Base-by-base conservation (phyloP, 1,140 invertebrate genomes). In the Drosophila paulistorum region DNA sequence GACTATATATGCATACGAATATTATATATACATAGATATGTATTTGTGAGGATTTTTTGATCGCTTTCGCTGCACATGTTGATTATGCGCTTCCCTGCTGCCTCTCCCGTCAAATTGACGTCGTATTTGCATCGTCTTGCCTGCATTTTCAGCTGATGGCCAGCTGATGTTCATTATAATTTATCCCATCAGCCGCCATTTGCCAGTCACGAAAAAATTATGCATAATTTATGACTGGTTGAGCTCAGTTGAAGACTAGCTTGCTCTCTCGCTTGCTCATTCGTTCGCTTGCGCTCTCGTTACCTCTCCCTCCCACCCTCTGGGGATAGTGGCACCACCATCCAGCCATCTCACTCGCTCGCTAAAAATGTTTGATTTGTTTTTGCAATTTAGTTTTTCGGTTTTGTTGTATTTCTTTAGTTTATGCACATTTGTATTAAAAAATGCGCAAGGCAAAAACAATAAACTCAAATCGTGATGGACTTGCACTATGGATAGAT, bases 211-310 rank as follows among this genome's bases (percentile, higher is more conserved):
- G 74, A 77, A 72, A 78, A 86, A 80, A 74, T 87, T 87, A 68
- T 85, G 82, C 82, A 85, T 85, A 85, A 85, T 85, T 85, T 87
- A 85, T 85, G 83, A 85, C 82, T 85, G 82, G 83, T 83, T 87
- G 84, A 51, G 65, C 71, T 70, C 51, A 72, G 73, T 35, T 60
- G 41, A 62, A 63, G 55, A 51, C 51, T 9, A 58, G 39, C 57
- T 33, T 39, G 20, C 26, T 10, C 30, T 63, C 7, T 42, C 23
- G 45, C 57, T 81, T 65, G 68, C 54, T 39, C 37, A n/a, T 54
- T 76, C 65, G 5, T 62, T 51, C 65, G 61, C 77, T 59, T 41
- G 39, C 20, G 17, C n/a, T 30, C 54, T 14, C 26, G 35, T 1
- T 37, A 1, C 66, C 70, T 66, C n/a, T 48, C 61, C 66, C 70